Base-by-base conservation (phyloP, 1,140 invertebrate species). In the Meteorus sp. region DNA sequence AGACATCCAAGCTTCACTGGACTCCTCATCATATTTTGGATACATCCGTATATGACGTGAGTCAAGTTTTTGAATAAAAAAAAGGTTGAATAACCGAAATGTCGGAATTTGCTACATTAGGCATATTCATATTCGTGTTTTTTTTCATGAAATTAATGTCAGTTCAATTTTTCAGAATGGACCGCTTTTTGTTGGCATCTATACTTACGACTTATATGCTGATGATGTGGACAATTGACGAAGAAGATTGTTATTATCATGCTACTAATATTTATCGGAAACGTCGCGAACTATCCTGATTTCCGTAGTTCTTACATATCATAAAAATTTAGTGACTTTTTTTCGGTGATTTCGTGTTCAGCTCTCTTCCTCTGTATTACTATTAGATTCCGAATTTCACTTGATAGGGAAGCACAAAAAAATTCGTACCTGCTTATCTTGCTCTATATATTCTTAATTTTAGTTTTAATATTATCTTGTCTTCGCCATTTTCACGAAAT, bases 1-100 rank as follows among this genome's bases (percentile, higher is more conserved):
- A 81, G 82, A 58, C 83, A 85, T 74, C 83, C 82, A 2, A 84
- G 83, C 68, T 82, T 83, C 41, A 70, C 66, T 58, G 80, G 79
- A 17, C 83, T 85, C 68, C 58, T 82, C 1, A 67, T 79, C 13
- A 77, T 84, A 60, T 71, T 85, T 45, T 85, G 83, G 83, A 60
- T 79, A 54, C 70, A 76, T 70, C 82, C 83, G 25, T 59, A 80
- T 2, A 84, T 85, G 83, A 84, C 77, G 83, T 85, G 73, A 73
- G 66, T 50, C 13, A 35, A 25, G 7, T 19, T 6, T 13, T 35
- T n/a, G 47, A 5, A 7, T 29, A 55, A 48, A 9, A 39, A 44
- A 33, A 51, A 51, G n/a, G n/a, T n/a, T n/a, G n/a, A n/a, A n/a
- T n/a, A n/a, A n/a, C n/a, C n/a, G n/a, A n/a, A n/a, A n/a, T n/a